A percentile compares a stretch with the other conserved stretches of the same genome.
phyloP scores from a whole-genome alignment of 2,113 vertebrate genomes.

The Accipiter virgatus region DNA sequence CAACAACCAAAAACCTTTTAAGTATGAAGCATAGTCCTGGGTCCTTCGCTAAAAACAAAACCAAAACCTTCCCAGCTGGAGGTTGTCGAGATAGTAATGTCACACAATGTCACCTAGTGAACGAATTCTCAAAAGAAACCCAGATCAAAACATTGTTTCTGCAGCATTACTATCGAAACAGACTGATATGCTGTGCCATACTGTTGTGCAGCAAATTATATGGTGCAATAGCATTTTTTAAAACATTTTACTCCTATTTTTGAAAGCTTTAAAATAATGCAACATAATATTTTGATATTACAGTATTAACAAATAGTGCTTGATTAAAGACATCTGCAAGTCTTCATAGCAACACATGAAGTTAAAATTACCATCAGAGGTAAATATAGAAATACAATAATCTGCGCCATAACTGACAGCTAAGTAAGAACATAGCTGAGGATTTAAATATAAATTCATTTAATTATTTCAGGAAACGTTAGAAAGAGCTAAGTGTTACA shows the following conservation, averaged over 20 bases:
- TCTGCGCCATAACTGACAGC: conserved; percentile 67
- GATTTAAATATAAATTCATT: conserved; percentile 72
- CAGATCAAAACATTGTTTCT: conserved; percentile 10
- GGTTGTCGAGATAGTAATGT: background rate
- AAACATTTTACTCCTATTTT: conserved; percentile 64
- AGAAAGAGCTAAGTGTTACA: conserved; percentile 69
- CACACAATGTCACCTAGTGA: background rate
- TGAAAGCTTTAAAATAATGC: conserved; percentile 73
- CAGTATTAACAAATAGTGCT: conserved; percentile 75
- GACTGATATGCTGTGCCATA: conserved; percentile 42
- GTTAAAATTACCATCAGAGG: conserved; percentile 69
- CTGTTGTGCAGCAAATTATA: conserved; percentile 57
- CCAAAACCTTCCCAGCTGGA: conserved; percentile 9
- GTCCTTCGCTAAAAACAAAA: background rate
- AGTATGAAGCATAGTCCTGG: conserved; percentile 56
- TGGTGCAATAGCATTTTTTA: conserved; percentile 59
- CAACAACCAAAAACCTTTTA: background rate
- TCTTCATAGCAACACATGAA: conserved; percentile 71
- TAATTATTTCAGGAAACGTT: conserved; percentile 70
- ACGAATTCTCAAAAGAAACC: conserved; percentile 30
- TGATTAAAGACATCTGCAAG: conserved; percentile 68
- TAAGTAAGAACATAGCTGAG: conserved; percentile 69
- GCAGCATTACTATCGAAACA: conserved; percentile 16
- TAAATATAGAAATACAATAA: conserved; percentile 71
- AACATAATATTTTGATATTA: conserved; percentile 69